A percentile compares a stretch with the other conserved stretches of the same genome.
phyloP scores from a whole-genome alignment of 2,888 invertebrate genomes.

The Lordiphosa fenestrarum region DNA sequence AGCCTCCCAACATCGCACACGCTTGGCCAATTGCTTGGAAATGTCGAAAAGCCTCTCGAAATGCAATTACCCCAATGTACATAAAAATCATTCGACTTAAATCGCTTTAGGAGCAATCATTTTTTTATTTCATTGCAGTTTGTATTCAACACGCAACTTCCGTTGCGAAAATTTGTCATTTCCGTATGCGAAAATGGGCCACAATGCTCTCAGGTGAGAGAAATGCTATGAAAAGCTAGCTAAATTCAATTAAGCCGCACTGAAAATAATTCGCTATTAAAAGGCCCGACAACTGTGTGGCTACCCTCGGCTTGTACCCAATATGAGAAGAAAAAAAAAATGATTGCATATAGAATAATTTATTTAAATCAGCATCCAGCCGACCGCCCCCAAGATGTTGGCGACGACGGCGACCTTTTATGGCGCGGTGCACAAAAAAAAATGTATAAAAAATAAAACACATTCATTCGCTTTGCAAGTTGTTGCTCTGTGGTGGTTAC shows the following conservation, averaged over 20 bases:
- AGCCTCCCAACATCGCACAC: conserved; percentile 14
- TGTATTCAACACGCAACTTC: conserved; percentile 60
- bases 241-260: conserved; percentile 53
- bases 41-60: conserved; percentile 16
- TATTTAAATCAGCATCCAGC: conserved; percentile 67
- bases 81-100: conserved; percentile 44
- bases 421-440: conserved; percentile 48
- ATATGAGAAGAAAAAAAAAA: conserved; percentile 43
- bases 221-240: conserved; percentile 20
- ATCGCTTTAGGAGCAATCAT: conserved; percentile 60
- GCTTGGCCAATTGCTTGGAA: conserved; percentile 29
- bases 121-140: conserved; percentile 17
- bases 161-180: conserved; percentile 63
- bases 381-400: conserved; percentile 52
- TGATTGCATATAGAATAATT: conserved; percentile 67
- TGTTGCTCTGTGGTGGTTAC: conserved; percentile 13
- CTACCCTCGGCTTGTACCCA: conserved; percentile 14
- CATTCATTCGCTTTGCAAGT: conserved; percentile 22
- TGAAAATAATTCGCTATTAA: conserved; percentile 34
- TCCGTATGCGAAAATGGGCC: conserved; percentile 47
- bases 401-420: conserved; percentile 68
- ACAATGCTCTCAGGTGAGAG: conserved; percentile 51
- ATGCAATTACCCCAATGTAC: conserved; percentile 34
- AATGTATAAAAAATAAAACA: conserved; percentile 25
- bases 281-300: conserved; percentile 11